A percentile compares a stretch with the other conserved stretches of the same genome.
Evolutionary conservation across 2,113 vertebrate genomes (phyloP).

Genomic region (Capreolus pygargus): DNA sequence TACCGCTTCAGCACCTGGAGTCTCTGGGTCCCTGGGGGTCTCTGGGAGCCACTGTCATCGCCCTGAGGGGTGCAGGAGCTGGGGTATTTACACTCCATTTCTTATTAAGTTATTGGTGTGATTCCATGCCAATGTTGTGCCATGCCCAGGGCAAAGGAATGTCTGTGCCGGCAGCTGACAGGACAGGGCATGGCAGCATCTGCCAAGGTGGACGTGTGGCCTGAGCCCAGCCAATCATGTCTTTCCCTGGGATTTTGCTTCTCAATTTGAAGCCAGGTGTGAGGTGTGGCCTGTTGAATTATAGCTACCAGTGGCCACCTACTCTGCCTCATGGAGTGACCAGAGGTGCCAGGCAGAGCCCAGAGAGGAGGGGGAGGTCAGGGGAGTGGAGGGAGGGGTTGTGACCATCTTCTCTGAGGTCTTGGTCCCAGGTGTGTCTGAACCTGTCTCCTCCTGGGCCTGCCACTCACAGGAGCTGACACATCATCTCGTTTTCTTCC

Average conservation of each 20-base stretch:
- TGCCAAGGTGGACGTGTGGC: not conserved
- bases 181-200: not conserved
- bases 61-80: not conserved
- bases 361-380: not conserved
- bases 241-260: not conserved
- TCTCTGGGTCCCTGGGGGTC: not conserved
- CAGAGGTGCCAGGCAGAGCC: not conserved
- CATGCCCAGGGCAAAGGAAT: not conserved
- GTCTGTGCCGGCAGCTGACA: not conserved
- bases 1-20: not conserved
- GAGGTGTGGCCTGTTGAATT: not conserved
- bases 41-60: not conserved
- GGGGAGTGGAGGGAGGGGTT: not conserved
- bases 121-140: not conserved
- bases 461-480: not conserved
- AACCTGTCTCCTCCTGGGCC: not conserved
- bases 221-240: not conserved
- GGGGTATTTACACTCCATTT: rapidly evolving
- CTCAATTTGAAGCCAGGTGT: not conserved
- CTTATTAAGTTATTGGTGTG: not conserved
- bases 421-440: not conserved
- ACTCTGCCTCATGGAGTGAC: not conserved
- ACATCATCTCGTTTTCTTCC: not conserved
- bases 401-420: not conserved
- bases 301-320: not conserved